Conservation (phyloP, 2,113 vertebrate genomes). For the Lampris incognitus region DNA sequence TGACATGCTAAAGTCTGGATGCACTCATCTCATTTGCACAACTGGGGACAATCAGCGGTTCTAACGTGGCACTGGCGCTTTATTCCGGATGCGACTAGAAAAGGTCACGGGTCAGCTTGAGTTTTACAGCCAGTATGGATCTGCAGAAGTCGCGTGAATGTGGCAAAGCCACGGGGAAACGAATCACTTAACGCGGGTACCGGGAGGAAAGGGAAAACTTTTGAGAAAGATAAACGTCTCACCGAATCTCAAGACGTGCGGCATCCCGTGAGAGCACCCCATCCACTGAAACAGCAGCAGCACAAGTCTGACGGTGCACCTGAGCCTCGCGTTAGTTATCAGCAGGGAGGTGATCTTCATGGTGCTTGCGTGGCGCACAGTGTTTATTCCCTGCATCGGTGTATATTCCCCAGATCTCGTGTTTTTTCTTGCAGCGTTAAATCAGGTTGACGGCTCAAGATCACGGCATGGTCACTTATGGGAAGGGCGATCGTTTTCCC, state of each 20-base stretch:
- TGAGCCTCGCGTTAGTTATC: constrained; percentile 89
- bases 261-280: constrained; percentile 95
- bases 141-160: too few relatives aligned
- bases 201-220: neutral
- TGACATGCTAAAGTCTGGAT: too few relatives aligned
- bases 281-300: constrained; percentile 92
- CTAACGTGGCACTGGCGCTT: too few relatives aligned
- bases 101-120: too few relatives aligned
- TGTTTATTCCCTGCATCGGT: constrained; percentile 86
- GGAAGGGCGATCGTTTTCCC: constrained; percentile 83
- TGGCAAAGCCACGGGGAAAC: too few relatives aligned
- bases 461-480: constrained; percentile 94
- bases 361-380: constrained; percentile 85
- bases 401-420: constrained; percentile 84
- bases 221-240: constrained; percentile 77
- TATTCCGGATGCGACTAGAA: too few relatives aligned
- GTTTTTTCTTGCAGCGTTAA: constrained; percentile 78
- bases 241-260: constrained; percentile 98
- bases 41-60: too few relatives aligned
- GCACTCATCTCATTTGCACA: too few relatives aligned
- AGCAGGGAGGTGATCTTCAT: constrained; percentile 92
- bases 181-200: too few relatives aligned
- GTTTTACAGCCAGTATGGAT: too few relatives aligned
- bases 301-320: constrained; percentile 87
- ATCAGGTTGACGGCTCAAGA: constrained; percentile 82